A percentile compares a stretch with the other conserved stretches of the same genome.
These are phyloP conservation scores for Anodontia alba DNA, from an alignment of 2,888 invertebrate genomes.

Conservation along the genomic window DNA sequence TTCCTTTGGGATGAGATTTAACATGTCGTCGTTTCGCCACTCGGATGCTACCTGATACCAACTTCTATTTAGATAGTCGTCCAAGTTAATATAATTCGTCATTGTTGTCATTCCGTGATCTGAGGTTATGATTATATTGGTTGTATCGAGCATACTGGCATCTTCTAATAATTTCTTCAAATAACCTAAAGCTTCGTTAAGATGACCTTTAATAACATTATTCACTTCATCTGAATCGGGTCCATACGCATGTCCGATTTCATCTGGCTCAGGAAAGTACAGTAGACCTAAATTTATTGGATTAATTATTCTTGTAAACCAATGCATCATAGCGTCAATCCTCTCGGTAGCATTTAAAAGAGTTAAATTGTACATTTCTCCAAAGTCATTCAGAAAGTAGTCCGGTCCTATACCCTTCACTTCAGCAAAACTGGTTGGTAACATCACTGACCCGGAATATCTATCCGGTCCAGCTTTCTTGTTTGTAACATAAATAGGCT, in stretches of 20 bases:
- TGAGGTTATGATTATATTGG: constrained; percentile 89
- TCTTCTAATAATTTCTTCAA: constrained; percentile 86
- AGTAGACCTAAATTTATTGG: constrained; percentile 89
- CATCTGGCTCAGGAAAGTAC: constrained; percentile 91
- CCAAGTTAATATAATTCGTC: constrained; percentile 66
- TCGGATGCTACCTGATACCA: too few species aligned
- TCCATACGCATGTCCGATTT: constrained; percentile 87
- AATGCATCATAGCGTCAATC: constrained; percentile 76
- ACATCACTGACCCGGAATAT: constrained; percentile 89
- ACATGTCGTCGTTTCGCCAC: too few species aligned
- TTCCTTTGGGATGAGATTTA: too few species aligned
- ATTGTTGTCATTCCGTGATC: constrained; percentile 90
- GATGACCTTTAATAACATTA: constrained; percentile 81
- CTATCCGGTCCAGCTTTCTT: constrained; percentile 87
- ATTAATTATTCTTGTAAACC: constrained; percentile 84
- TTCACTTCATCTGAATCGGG: constrained; percentile 80
- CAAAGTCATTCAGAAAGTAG: constrained; percentile 16
- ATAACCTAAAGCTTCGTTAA: constrained; percentile 86
- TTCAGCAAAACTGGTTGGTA: constrained; percentile 88
- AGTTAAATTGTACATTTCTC: constrained; percentile 54
- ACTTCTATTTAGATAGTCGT: background rate
- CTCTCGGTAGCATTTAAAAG: constrained; percentile 26
- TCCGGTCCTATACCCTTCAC: constrained; percentile 61
- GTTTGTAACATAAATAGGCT: constrained; percentile 84
- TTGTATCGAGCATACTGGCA: constrained; percentile 86